Evolutionary conservation across 2,888 invertebrate species (phyloP), one percentile per base, ranked within the genome.

Genomic region (Furcula furcula): DNA sequence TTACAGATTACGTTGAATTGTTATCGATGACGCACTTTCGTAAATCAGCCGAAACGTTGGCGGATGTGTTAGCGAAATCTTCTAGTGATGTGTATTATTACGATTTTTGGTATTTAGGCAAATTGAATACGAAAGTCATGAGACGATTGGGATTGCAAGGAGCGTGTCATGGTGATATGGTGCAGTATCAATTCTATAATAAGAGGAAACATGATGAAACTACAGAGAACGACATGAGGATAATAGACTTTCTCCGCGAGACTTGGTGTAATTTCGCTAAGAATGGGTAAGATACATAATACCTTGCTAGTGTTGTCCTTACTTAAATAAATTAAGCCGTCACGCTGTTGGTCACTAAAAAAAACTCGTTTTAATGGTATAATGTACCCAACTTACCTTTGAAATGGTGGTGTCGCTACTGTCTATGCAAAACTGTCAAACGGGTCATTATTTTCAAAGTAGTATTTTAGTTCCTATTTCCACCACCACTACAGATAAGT

Each of bases 231-330:
- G 87, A 87, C 48, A 35, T 34, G 1, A 42, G 65, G 29, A 55
- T 85, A 1, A 55, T 81, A 0, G 49, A 70, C 1, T 68, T 75
- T 42, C 26, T 88, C 4, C 65, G 59, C 2, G 80, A 85, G 31
- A 55, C 66, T 1, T 77, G 77, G 72, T 75, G 75, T 29, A 78
- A 70, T 45, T 88, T 88, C 35, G 82, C 78, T 13, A 80, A 54
- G 37, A 64, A 57, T 48, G 83, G 87, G 87, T 88, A 45, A 74
- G 81, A 55, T n/a, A n/a, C n/a, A n/a, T n/a, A n/a, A n/a, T n/a
- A n/a, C n/a, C n/a, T n/a, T n/a, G n/a, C n/a, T n/a, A n/a, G n/a
- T n/a, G n/a, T n/a, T n/a, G n/a, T n/a, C n/a, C n/a, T n/a, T n/a
- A n/a, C n/a, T n/a, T n/a, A n/a, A n/a, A n/a, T n/a, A n/a, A n/a